These are phyloP conservation scores for Dolichopus griseipennis DNA, from an alignment of 2,888 invertebrate species.

Conservation along the genomic window DNA sequence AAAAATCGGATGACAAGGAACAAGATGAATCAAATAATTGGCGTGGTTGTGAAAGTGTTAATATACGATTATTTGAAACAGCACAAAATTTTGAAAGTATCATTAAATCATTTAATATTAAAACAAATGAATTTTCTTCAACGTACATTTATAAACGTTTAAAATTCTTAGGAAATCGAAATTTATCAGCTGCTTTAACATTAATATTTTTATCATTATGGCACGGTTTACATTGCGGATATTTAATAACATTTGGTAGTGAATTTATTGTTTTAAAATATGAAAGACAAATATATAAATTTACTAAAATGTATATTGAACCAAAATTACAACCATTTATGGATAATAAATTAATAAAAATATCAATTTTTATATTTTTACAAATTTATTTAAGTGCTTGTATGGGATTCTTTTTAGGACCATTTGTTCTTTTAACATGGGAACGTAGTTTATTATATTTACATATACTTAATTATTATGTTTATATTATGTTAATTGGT, in stretches of 20 bases:
- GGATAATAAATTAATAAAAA: no score
- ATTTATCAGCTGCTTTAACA: conserved; percentile 71
- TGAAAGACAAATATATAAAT: conserved; percentile 57
- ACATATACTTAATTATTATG: no score
- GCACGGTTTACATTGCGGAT: conserved; percentile 93
- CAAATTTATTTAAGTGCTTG: no score
- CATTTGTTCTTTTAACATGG: no score
- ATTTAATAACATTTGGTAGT: conserved; percentile 84
- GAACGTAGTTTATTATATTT: no score
- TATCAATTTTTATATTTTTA: no score
- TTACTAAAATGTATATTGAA: background rate
- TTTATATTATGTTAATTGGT: no score
- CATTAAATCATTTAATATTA: conserved; percentile 87
- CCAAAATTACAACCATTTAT: no score
- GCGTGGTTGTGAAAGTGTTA: conserved; percentile 87
- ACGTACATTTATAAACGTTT: conserved; percentile 91
- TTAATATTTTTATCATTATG: conserved; percentile 84
- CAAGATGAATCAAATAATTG: conserved; percentile 49
- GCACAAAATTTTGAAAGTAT: conserved; percentile 78
- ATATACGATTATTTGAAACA: conserved; percentile 70
- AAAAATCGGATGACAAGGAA: no score
- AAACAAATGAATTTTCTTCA: conserved; percentile 90
- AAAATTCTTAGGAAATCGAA: conserved; percentile 77
- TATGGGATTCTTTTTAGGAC: no score
- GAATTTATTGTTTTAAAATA: conserved; percentile 81